Evolutionary conservation across 1,140 invertebrate genomes (phyloP).

Genomic region (Tetraneura akinire): DNA sequence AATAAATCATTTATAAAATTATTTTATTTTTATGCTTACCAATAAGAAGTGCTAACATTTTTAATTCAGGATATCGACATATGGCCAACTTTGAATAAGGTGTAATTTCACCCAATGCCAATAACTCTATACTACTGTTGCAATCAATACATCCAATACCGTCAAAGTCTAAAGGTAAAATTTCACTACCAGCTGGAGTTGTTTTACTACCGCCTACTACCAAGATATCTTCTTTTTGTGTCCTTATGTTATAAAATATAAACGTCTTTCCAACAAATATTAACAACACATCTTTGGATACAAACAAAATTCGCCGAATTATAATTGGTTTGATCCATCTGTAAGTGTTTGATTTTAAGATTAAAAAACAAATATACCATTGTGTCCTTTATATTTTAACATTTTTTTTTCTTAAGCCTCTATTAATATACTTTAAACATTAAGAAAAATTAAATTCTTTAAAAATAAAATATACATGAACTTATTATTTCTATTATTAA

Average conservation of each 20-base stretch:
- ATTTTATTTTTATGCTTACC: background rate
- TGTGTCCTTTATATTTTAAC: too few relatives aligned
- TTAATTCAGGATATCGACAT: background rate
- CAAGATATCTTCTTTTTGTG: background rate
- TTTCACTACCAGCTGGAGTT: background rate
- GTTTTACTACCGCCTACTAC: background rate
- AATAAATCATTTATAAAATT: too few relatives aligned
- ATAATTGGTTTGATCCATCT: constrained; percentile 23
- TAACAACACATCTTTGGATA: constrained; percentile 25
- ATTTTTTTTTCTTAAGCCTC: too few relatives aligned
- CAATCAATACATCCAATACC: constrained; percentile 29
- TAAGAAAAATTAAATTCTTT: background rate
- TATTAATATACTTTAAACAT: too few relatives aligned
- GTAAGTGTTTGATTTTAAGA: too few relatives aligned
- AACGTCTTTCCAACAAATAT: constrained; percentile 4
- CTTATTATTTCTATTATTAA: too few relatives aligned
- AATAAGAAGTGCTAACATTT: constrained; percentile 7
- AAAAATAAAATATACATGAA: too few relatives aligned
- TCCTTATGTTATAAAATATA: constrained; percentile 12
- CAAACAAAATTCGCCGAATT: background rate
- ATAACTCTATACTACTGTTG: background rate
- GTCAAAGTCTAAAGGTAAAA: background rate
- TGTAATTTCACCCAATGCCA: constrained; percentile 14
- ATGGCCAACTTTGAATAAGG: constrained; percentile 3
- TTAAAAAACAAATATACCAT: too few relatives aligned